These are phyloP conservation scores for Eurypyga helias DNA, from an alignment of 2,113 vertebrate species.

Conservation along the genomic window DNA sequence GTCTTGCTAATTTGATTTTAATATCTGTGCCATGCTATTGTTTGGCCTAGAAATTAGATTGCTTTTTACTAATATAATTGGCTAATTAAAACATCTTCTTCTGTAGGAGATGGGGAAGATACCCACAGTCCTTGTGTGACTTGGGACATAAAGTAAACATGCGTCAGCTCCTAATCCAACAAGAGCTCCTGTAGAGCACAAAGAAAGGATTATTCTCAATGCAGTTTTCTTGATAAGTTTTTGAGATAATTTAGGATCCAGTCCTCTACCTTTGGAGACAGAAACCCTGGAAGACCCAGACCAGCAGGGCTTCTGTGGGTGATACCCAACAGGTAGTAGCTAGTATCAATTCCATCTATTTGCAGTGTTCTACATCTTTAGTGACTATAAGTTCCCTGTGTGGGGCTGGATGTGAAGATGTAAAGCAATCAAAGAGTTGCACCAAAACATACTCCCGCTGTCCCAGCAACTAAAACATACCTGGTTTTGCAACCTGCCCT, in stretches of 20 bases:
- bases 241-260: background rate
- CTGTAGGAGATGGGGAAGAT: slow-evolving; percentile 40
- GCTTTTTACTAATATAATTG: slow-evolving; percentile 57
- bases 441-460: background rate
- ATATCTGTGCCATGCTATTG: slow-evolving; percentile 39
- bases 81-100: slow-evolving; percentile 52
- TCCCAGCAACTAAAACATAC: background rate
- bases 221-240: background rate
- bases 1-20: slow-evolving; percentile 56
- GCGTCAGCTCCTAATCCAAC: background rate
- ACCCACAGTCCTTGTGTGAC: background rate
- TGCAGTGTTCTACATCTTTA: background rate
- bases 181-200: background rate
- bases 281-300: background rate
- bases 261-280: background rate
- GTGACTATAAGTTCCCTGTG: fast-evolving
- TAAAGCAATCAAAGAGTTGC: background rate
- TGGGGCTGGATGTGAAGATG: background rate
- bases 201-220: background rate
- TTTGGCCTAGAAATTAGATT: slow-evolving; percentile 53
- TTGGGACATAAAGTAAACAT: background rate
- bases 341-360: background rate
- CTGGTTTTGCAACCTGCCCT: background rate
- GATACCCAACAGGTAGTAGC: background rate
- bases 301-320: background rate